Conservation (phyloP, 2,888 invertebrate genomes). For the Chirona hameri region DNA sequence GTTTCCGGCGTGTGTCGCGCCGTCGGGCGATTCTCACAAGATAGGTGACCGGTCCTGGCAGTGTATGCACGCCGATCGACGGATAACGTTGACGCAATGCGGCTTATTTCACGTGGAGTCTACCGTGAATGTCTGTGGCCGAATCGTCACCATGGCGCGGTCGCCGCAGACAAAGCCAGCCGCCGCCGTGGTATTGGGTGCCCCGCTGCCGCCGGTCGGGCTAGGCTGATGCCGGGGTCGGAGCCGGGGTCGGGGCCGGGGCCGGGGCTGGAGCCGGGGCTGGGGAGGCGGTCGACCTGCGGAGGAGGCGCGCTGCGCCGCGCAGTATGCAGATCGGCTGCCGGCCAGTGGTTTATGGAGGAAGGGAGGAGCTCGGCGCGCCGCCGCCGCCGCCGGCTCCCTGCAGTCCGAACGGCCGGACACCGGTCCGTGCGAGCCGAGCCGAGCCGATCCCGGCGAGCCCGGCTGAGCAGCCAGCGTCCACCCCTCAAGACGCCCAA, state of each 20-base stretch:
- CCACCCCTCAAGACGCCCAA: too few species aligned
- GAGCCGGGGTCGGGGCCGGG: not conserved
- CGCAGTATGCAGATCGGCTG: slow-evolving; percentile 12
- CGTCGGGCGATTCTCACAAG: not conserved
- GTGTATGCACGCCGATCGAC: too few species aligned
- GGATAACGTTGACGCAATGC: not conserved
- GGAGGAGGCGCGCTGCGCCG: too few species aligned
- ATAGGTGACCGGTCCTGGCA: not conserved
- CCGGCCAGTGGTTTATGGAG: slow-evolving; percentile 26
- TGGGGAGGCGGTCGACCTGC: not conserved
- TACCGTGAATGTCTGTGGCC: too few species aligned
- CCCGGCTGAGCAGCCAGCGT: too few species aligned
- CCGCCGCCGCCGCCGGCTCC: slow-evolving; percentile 5
- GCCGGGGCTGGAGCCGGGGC: not conserved
- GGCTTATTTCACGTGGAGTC: not conserved
- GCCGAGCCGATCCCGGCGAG: not conserved
- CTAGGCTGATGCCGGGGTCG: not conserved
- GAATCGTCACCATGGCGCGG: too few species aligned
- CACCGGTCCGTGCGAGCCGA: not conserved
- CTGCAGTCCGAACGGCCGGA: not conserved
- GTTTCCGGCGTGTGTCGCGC: not conserved
- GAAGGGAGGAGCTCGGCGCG: not conserved
- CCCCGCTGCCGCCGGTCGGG: not conserved
- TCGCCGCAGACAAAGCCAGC: too few species aligned
- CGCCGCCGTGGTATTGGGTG: not conserved